Base-by-base conservation (phyloP, 2,797 vertebrate genomes). In the Esox lucius region DNA sequence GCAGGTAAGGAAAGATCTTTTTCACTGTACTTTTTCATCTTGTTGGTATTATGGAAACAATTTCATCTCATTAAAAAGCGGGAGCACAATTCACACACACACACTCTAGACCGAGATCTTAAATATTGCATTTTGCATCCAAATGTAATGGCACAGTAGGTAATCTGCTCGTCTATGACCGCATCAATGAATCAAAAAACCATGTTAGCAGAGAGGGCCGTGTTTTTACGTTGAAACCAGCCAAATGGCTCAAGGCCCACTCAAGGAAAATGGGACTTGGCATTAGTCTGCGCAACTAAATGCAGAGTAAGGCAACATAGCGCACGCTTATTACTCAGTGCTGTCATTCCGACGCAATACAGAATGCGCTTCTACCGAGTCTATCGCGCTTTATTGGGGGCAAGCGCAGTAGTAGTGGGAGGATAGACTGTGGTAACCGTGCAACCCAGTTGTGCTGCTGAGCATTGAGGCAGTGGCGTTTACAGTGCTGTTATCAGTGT, bases 1-100 rank as follows among this genome's bases (percentile, higher is more conserved):
- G 96, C 84, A 98, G 96, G 97, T 98, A 90, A 93, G 93, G 73
- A 65, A 46, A 48, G 93, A 12, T 73, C 62, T 28, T 73, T 73
- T 22, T 31, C 22, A 61, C 19, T 61, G 22, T 24, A 24, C 8
- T 12, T 24, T 59, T 24, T 61, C n/a, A 22, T 24, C 19, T 61
- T 61, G 22, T 11, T 24, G 9, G 11, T 24, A 13, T 61, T 61
- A 24, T 22, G 2, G 56, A 26, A 24, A 12, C 3, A 11, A 13
- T 13, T 46, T 46, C 42, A 2, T 13, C 42, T 12, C 9, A 13
- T 13, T 11, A 13, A 46, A 46, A 46, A 2, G 12, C 42, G 3
- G 42, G 12, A 46, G 42, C 12, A 13, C 42, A 46, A 46, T 12
- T 46, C 9, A 46, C 9, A 39, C 5, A 1, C 9, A 39, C 5